Conservation (phyloP, 2,888 invertebrate genomes). For the Heteropelma amictum region DNA sequence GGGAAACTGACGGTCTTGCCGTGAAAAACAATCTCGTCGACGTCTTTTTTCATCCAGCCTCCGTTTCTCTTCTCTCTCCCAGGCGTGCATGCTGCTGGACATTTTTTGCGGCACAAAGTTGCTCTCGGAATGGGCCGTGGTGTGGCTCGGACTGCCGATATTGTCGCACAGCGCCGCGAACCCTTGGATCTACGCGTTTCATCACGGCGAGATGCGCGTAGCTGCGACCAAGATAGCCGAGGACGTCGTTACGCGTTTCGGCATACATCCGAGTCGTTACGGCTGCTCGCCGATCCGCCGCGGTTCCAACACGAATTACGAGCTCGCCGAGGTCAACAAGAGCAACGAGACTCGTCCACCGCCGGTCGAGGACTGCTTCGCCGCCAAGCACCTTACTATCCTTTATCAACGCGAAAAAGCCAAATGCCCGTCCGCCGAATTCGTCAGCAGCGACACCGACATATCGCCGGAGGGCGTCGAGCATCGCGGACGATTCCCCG, state of each 20-base stretch:
- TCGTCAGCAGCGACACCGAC: slow-evolving; percentile 64
- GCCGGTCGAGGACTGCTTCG: slow-evolving; percentile 72
- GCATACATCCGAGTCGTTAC: slow-evolving; percentile 71
- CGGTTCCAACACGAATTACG: slow-evolving; percentile 71
- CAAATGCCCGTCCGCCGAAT: slow-evolving; percentile 62
- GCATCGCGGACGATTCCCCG: slow-evolving; percentile 55
- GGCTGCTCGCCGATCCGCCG: slow-evolving; percentile 72
- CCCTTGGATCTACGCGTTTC: slow-evolving; percentile 84
- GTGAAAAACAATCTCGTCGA: no score
- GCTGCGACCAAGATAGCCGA: slow-evolving; percentile 81
- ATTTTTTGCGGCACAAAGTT: slow-evolving; percentile 79
- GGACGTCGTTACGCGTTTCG: slow-evolving; percentile 78
- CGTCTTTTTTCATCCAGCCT: background rate
- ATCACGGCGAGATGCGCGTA: slow-evolving; percentile 81
- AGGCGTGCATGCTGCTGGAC: slow-evolving; percentile 80
- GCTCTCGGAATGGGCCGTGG: slow-evolving; percentile 79
- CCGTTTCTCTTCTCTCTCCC: slow-evolving; percentile 61
- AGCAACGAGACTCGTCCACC: slow-evolving; percentile 67
- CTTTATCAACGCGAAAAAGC: slow-evolving; percentile 62
- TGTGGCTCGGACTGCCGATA: slow-evolving; percentile 81
- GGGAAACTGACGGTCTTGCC: no score
- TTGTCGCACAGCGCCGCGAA: slow-evolving; percentile 81
- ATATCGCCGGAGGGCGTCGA: slow-evolving; percentile 70
- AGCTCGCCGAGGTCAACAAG: slow-evolving; percentile 70
- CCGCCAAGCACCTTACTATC: slow-evolving; percentile 63